Conservation (phyloP, 2,888 invertebrate species). For the Nomada ferruginata region DNA sequence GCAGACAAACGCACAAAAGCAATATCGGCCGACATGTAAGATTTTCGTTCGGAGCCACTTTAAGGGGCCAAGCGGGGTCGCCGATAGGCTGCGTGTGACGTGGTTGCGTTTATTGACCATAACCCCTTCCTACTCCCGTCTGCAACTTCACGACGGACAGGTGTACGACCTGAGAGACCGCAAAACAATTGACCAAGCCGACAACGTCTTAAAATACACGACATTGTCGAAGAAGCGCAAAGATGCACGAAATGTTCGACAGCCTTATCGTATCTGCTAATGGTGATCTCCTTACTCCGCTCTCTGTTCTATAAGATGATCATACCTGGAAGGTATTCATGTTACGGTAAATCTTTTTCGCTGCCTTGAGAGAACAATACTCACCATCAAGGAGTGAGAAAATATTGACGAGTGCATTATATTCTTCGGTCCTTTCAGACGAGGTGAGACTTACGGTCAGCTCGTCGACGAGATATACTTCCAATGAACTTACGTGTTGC, state of each 20-base stretch:
- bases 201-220: constrained; percentile 62
- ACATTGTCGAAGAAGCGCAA: constrained; percentile 18
- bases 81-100: constrained; percentile 83
- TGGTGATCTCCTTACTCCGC: not conserved
- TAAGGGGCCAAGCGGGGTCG: constrained; percentile 82
- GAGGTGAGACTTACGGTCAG: constrained; percentile 31
- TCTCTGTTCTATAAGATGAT: constrained; percentile 10
- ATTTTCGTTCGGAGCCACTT: constrained; percentile 81
- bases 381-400: constrained; percentile 32
- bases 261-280: constrained; percentile 9
- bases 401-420: constrained; percentile 26
- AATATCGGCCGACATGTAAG: constrained; percentile 80
- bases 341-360: constrained; percentile 22
- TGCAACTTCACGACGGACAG: constrained; percentile 78
- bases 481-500: constrained; percentile 12
- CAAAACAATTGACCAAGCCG: constrained; percentile 69
- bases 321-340: constrained; percentile 15
- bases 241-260: not conserved
- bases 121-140: constrained; percentile 81
- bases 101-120: constrained; percentile 84
- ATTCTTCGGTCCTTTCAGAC: constrained; percentile 41
- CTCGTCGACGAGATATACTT: constrained; percentile 10
- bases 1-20: constrained; percentile 76
- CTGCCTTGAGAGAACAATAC: not conserved
- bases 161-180: constrained; percentile 70